A percentile compares a stretch with the other conserved stretches of the same genome.
Conservation (phyloP, 2,888 invertebrate species). For the Laothoe populi region DNA sequence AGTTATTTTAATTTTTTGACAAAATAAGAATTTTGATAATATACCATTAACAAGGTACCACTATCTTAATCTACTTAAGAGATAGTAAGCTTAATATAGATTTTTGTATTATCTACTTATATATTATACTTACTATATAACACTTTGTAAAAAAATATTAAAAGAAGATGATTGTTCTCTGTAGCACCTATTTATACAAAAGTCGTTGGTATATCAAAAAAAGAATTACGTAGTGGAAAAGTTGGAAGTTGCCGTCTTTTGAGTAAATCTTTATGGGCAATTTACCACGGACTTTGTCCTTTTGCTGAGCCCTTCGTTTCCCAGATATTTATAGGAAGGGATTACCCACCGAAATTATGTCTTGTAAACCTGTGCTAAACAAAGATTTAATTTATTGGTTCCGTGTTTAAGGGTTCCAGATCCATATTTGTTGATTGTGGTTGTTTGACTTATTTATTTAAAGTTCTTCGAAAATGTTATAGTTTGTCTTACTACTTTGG, state of each 20-base stretch:
- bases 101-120: too few relatives aligned
- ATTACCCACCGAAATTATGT: conserved; percentile 31
- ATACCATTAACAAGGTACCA: too few relatives aligned
- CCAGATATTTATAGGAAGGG: conserved; percentile 32
- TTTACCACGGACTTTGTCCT: conserved; percentile 30
- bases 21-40: too few relatives aligned
- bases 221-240: conserved; percentile 22
- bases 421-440: conserved; percentile 12
- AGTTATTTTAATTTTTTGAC: too few relatives aligned
- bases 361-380: conserved; percentile 25
- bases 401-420: conserved; percentile 12
- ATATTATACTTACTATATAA: too few relatives aligned
- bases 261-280: conserved; percentile 28
- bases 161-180: too few relatives aligned
- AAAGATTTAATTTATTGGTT: conserved; percentile 25
- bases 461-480: background rate
- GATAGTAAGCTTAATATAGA: too few relatives aligned
- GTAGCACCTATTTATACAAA: background rate
- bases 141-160: too few relatives aligned
- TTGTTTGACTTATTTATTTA: background rate
- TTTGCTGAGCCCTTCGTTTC: conserved; percentile 27
- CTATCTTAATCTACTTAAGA: too few relatives aligned
- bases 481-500: too few relatives aligned
- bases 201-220: background rate
- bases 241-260: conserved; percentile 23